phyloP scores from a whole-genome alignment of 2,888 invertebrate genomes.

The Ennomos quercinarius region DNA sequence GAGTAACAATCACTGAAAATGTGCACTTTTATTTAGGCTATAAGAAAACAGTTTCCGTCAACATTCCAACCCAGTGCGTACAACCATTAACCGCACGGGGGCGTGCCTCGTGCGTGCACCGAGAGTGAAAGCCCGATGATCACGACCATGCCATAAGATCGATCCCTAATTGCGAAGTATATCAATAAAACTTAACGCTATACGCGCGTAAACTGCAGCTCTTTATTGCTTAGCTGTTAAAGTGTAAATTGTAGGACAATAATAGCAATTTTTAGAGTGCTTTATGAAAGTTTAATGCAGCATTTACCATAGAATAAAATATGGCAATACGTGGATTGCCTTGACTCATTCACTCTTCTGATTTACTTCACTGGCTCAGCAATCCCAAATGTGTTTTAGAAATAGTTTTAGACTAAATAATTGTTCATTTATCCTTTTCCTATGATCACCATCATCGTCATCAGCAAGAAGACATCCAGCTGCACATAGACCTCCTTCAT shows the following conservation, averaged over 20 bases:
- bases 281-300: too few species aligned
- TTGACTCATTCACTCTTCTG: too few species aligned
- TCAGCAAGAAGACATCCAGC: too few species aligned
- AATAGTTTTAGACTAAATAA: too few species aligned
- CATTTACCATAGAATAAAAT: too few species aligned
- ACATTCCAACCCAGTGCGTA: conserved; percentile 30
- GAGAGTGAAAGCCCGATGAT: conserved; percentile 74
- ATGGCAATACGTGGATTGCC: too few species aligned
- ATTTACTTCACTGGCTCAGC: too few species aligned
- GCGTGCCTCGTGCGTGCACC: conserved; percentile 58
- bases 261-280: too few species aligned
- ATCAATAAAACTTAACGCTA: conserved; percentile 49
- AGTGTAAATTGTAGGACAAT: neutral
- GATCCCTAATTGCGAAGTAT: conserved; percentile 59
- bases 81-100: conserved; percentile 17
- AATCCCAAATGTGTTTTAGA: too few species aligned
- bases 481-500: too few species aligned
- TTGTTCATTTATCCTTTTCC: too few species aligned
- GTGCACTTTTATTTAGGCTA: neutral
- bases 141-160: conserved; percentile 58
- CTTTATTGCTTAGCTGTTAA: conserved; percentile 10
- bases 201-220: conserved; percentile 11
- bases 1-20: neutral
- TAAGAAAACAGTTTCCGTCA: conserved; percentile 10
- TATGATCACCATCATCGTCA: too few species aligned